Conservation (phyloP, 2,888 invertebrate genomes). For the Asteroscopus sphinx region DNA sequence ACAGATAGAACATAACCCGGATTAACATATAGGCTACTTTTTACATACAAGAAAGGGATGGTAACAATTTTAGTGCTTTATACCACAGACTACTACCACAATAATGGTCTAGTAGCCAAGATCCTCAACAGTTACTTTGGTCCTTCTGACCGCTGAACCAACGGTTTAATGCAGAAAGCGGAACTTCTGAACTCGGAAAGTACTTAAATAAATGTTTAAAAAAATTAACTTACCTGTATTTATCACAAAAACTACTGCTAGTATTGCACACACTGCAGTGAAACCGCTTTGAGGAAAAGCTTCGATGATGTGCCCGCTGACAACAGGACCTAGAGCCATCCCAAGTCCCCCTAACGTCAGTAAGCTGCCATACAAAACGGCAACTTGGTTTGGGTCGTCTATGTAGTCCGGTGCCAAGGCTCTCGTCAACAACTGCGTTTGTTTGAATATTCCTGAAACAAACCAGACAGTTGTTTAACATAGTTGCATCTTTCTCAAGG, state of each 20-base stretch:
- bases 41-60: no score
- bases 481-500: neutral
- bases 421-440: constrained; percentile 90
- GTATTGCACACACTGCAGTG: constrained; percentile 75
- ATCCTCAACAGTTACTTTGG: no score
- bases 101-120: no score
- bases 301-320: constrained; percentile 90
- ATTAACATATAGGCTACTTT: no score
- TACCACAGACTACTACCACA: no score
- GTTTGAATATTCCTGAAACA: constrained; percentile 90
- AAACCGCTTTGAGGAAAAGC: constrained; percentile 83
- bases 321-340: constrained; percentile 91
- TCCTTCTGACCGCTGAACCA: no score
- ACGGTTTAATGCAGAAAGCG: neutral
- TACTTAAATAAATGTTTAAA: neutral
- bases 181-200: no score
- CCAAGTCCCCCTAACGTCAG: constrained; percentile 90
- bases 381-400: constrained; percentile 70
- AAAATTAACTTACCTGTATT: constrained; percentile 60
- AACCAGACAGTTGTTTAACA: neutral
- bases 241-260: constrained; percentile 59
- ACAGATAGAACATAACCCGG: no score
- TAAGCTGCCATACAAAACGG: constrained; percentile 88
- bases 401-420: constrained; percentile 89
- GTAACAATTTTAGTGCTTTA: no score